Evolutionary conservation across 2,113 vertebrate species (phyloP).

Genomic region (Pseudorasbora parva): DNA sequence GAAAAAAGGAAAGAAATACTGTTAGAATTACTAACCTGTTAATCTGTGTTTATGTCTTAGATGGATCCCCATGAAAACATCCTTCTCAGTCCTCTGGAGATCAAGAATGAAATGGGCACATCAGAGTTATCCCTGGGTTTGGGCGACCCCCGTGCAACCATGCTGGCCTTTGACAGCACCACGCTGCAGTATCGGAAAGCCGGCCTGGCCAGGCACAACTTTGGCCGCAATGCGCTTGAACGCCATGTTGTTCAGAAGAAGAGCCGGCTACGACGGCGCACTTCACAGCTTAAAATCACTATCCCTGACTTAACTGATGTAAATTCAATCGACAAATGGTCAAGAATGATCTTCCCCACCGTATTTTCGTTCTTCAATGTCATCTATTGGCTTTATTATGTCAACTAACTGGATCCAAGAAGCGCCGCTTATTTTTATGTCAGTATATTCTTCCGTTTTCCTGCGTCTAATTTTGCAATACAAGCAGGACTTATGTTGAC

Average conservation of each 20-base stretch:
- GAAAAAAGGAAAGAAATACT: neutral
- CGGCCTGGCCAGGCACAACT: constrained; percentile 90
- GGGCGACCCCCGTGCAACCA: constrained; percentile 89
- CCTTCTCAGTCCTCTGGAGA: constrained; percentile 94
- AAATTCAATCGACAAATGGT: constrained; percentile 99
- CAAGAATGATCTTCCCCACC: constrained; percentile 96
- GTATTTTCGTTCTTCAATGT: constrained; percentile 98
- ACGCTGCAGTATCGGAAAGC: constrained; percentile 95
- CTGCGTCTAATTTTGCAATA: constrained; percentile 82
- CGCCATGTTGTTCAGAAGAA: constrained; percentile 95
- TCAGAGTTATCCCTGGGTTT: constrained; percentile 92
- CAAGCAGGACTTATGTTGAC: constrained; percentile 78
- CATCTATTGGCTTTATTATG: constrained; percentile 98
- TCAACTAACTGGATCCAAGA: constrained; percentile 83
- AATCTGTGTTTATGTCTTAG: constrained; percentile 71
- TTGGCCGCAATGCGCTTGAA: constrained; percentile 90
- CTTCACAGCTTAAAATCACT: constrained; percentile 95
- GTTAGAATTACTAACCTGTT: neutral
- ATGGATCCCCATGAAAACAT: constrained; percentile 99
- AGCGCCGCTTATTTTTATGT: neutral
- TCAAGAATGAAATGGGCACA: constrained; percentile 97
- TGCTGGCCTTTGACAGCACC: constrained; percentile 93
- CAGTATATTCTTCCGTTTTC: neutral
- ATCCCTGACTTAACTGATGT: constrained; percentile 99
- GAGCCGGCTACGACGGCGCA: constrained; percentile 89